A percentile compares a stretch with the other conserved stretches of the same genome.
Conservation (phyloP, 2,888 invertebrate species). For the Arctia plantaginis region DNA sequence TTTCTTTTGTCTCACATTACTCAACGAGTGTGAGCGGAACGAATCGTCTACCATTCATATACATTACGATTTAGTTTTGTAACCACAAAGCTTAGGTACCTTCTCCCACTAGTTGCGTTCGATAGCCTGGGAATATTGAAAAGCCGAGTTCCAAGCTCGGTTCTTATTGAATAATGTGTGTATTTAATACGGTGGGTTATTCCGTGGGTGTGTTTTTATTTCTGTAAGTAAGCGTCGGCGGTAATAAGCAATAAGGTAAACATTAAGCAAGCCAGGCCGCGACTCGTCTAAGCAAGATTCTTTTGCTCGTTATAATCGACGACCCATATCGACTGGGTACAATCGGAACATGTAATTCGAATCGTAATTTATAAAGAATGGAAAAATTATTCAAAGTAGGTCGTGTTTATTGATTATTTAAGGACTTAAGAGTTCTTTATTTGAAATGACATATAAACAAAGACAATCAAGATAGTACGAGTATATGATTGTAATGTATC, state of each 20-base stretch:
- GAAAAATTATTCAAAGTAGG: background rate
- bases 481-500: background rate
- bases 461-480: background rate
- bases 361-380: background rate
- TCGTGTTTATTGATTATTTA: background rate
- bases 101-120: slow-evolving; percentile 60
- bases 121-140: slow-evolving; percentile 65
- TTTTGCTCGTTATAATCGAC: slow-evolving; percentile 47
- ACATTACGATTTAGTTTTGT: slow-evolving; percentile 58
- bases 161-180: slow-evolving; percentile 54
- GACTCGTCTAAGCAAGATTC: slow-evolving; percentile 62
- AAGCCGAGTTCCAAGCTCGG: slow-evolving; percentile 51
- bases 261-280: slow-evolving; percentile 75
- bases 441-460: background rate
- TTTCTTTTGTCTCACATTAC: slow-evolving; percentile 40
- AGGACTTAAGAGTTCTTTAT: background rate
- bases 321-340: slow-evolving; percentile 1
- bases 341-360: background rate
- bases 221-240: slow-evolving; percentile 70
- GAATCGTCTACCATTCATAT: slow-evolving; percentile 61
- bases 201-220: slow-evolving; percentile 77
- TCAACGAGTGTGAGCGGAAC: slow-evolving; percentile 51
- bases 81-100: slow-evolving; percentile 59
- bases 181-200: slow-evolving; percentile 60
- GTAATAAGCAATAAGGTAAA: slow-evolving; percentile 82